These are phyloP conservation scores for Archivesica marissinica DNA, from an alignment of 1,140 invertebrate species.

Conservation along the genomic window DNA sequence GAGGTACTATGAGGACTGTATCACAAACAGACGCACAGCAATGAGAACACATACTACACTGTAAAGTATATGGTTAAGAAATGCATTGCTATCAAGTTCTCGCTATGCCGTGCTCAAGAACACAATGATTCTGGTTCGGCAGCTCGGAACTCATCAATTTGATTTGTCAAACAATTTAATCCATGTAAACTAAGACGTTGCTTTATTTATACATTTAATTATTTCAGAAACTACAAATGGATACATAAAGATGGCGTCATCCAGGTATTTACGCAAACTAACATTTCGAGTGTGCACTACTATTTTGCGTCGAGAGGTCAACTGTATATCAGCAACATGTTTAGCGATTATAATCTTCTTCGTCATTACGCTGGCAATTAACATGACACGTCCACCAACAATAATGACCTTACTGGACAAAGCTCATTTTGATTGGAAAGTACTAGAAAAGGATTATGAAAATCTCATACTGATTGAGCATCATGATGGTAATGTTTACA, in stretches of 20 bases:
- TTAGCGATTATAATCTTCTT: neutral
- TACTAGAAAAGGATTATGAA: conserved; percentile 10
- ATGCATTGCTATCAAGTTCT: too few relatives aligned
- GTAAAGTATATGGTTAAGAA: too few relatives aligned
- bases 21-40: too few relatives aligned
- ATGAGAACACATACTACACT: too few relatives aligned
- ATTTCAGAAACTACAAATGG: conserved; percentile 5
- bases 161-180: too few relatives aligned
- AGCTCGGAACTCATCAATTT: too few relatives aligned
- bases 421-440: neutral
- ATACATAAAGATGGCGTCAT: neutral
- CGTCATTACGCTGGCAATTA: neutral
- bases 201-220: too few relatives aligned
- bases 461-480: conserved; percentile 46
- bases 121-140: too few relatives aligned
- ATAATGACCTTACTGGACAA: conserved; percentile 21
- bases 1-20: too few relatives aligned
- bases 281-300: neutral
- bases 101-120: too few relatives aligned
- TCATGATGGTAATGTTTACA: conserved; percentile 34
- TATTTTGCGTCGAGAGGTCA: conserved; percentile 13
- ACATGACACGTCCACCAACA: conserved; percentile 11
- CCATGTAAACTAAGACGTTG: too few relatives aligned
- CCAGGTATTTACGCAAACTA: neutral
- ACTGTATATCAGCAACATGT: conserved; percentile 10